Base-by-base conservation (phyloP, 2,888 invertebrate species). In the Caenorhabditis imperialis region DNA sequence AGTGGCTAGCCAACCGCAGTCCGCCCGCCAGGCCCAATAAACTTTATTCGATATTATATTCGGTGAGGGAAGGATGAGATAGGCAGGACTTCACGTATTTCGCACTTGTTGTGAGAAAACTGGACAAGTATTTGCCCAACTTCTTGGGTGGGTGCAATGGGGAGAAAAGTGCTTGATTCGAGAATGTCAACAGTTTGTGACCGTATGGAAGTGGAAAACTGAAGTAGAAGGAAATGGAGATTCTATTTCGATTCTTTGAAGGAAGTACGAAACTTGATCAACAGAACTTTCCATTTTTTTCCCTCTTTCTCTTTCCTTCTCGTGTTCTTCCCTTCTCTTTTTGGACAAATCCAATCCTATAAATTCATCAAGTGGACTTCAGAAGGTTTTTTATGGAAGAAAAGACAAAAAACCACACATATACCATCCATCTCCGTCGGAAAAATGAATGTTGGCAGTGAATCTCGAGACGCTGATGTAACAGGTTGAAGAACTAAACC, bases 1-100 rank as follows among this genome's bases (percentile, higher is more conserved):
- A 33, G 54, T 69, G 60, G 53, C 69, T 60, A 60, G 60, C 69
- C 60, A 69, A 60, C 69, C 69, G 47, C 60, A 69, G 60, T 47
- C 69, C 35, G 55, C 57, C 67, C 55, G 51, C 67, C 67, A 57
- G 44, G 57, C 51, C 67, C 57, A 67, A 67, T 67, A 67, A 67
- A 67, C 55, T 67, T 67, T 51, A 67, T 67, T 67, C 57, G 67
- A 50, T 51, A 67, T 57, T 67, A 67, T 67, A 67, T 67, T 67
- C 57, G 57, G 51, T 55, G 44, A 57, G 42, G 57, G 48, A 58
- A 55, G 44, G 57, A 67, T 51, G 67, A 57, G 67, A 58, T 57
- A 42, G 67, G 57, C 57, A 67, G 50, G n/a, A 51, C 50, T 67
- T 67, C 57, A 57, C 57, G 42, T 57, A 57, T 57, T 61, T 51